These are phyloP conservation scores for Channa argus DNA, from an alignment of 2,113 vertebrate genomes.

Conservation along the genomic window DNA sequence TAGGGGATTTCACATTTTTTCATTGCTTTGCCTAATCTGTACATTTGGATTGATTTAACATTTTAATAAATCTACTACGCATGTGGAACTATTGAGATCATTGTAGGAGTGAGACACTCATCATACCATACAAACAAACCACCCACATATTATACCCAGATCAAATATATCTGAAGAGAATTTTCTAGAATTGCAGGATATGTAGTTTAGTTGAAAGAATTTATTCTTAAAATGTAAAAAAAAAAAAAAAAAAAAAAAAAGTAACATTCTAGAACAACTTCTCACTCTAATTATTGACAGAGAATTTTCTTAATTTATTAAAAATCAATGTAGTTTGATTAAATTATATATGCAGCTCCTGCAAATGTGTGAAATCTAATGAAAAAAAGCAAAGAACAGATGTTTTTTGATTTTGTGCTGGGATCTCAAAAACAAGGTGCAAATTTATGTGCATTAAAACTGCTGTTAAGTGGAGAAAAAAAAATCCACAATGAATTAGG, in stretches of 20 bases:
- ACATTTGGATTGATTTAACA: conserved; percentile 4
- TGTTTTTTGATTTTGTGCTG: neutral
- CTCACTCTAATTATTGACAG: neutral
- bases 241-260: neutral
- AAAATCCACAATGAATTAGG: neutral
- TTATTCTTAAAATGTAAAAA: neutral
- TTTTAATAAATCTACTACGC: neutral
- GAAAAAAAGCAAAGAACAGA: too few relatives aligned
- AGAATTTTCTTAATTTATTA: too few relatives aligned
- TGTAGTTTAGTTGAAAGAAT: neutral
- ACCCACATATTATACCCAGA: too few relatives aligned
- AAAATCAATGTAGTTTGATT: too few relatives aligned
- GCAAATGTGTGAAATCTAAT: too few relatives aligned
- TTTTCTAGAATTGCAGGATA: neutral
- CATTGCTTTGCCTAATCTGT: neutral
- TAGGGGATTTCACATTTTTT: neutral
- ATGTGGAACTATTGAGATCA: neutral
- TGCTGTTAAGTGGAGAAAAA: neutral
- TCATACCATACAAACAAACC: too few relatives aligned
- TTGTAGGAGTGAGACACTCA: too few relatives aligned
- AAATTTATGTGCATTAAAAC: neutral
- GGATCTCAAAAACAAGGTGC: neutral
- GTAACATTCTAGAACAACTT: neutral
- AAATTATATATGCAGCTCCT: too few relatives aligned
- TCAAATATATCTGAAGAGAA: too few relatives aligned